Base-by-base conservation (phyloP, 2,113 vertebrate species). In the Choloepus hoffmanni region DNA sequence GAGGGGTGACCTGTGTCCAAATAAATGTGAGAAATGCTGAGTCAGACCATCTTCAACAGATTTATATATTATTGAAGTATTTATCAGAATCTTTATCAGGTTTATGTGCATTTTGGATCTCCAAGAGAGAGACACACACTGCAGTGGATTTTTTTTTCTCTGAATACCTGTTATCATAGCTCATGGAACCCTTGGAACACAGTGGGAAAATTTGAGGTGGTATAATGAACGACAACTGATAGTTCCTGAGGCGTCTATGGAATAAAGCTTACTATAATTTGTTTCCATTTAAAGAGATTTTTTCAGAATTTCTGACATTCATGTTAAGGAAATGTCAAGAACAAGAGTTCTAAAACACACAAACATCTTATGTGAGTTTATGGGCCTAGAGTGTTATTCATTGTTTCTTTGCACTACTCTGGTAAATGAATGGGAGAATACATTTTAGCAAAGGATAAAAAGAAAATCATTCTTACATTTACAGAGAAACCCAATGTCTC, bases 281-380 rank as follows among this genome's bases (percentile, higher is more conserved):
- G 28, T 94, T 79, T 68, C 43, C 30, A 53, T 48, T 79, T 26
- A 79, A 94, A 85, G 7, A 60, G 14, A 45, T 23, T 89, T 90
- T 93, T 68, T 55, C 36, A 85, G 23, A 93, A 74, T 70, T 85
- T 81, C 14, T 92, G 92, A 72, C 30, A 92, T 58, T 70, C 23
- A 60, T 65, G 26, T 60, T 83, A 92, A 78, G 12, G 5, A 72
- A 76, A 40, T n/a, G 67, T 30, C 10, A 90, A 84, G 43, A 74
- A 78, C 43, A 86, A 92, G 76, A 45, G 48, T 43, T 48, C 40
- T 83, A 76, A 93, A 36, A 24, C 43, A 79, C 8, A 77, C 24
- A 85, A 92, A 43, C 67, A 15, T 18, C 73, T 4, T 28, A 82
- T 26, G 36, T 45, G 18, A 67, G 11, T 12, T 53, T 89, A 63